phyloP scores from a whole-genome alignment of 2,797 vertebrate species.

The Columba guinea region DNA sequence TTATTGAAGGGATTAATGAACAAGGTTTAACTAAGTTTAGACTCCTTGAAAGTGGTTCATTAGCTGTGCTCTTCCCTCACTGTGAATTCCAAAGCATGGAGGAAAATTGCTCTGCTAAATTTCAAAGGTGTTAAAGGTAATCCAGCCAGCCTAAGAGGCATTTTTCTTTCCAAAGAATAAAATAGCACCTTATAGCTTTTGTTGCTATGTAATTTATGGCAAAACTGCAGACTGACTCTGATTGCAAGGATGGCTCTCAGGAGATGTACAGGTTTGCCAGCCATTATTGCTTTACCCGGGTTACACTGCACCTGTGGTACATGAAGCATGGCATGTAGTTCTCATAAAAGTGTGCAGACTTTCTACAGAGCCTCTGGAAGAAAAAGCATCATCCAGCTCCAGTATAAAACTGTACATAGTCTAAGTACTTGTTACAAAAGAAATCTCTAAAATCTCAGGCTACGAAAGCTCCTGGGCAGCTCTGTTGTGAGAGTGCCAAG shows the following conservation, averaged over 20 bases:
- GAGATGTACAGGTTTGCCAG: not conserved
- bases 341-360: not conserved
- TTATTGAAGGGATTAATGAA: not conserved
- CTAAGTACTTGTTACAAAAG: not conserved
- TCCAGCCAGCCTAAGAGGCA: not conserved
- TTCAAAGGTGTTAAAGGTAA: slow-evolving; percentile 12
- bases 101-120: not conserved
- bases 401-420: not conserved
- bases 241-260: not conserved
- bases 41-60: not conserved
- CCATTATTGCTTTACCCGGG: not conserved
- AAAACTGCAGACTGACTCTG: not conserved
- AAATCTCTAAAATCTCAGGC: not conserved
- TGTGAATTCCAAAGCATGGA: not conserved
- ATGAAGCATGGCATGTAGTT: not conserved
- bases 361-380: not conserved
- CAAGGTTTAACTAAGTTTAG: not conserved
- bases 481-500: not conserved
- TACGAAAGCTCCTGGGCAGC: not conserved
- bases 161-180: not conserved
- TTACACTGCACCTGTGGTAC: not conserved
- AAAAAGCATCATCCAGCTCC: not conserved
- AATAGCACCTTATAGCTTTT: not conserved
- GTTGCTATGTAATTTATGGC: not conserved
- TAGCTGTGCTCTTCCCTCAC: not conserved